Evolutionary conservation across 2,888 invertebrate genomes (phyloP).

Genomic region (Diaphora mendica): DNA sequence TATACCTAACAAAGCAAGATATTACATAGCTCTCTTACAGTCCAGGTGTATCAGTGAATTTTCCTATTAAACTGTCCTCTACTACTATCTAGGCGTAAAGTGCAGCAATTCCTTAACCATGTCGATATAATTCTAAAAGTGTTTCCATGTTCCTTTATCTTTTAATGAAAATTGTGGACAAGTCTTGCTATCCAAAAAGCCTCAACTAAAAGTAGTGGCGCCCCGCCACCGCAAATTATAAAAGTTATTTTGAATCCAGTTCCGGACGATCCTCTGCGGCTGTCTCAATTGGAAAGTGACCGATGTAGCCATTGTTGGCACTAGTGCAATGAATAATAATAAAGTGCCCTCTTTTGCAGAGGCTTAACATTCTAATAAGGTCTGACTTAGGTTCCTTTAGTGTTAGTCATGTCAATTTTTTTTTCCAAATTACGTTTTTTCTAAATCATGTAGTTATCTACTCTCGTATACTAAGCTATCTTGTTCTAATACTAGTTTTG

Average conservation of each 20-base stretch:
- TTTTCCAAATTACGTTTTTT: too few species aligned
- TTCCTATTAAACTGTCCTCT: too few species aligned
- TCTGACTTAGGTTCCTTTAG: slow-evolving; percentile 10
- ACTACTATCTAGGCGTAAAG: not conserved
- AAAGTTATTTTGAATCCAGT: slow-evolving; percentile 58
- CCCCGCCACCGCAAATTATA: slow-evolving; percentile 62
- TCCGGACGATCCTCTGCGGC: slow-evolving; percentile 51
- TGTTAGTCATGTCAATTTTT: too few species aligned
- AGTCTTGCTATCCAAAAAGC: slow-evolving; percentile 35
- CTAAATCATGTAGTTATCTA: too few species aligned
- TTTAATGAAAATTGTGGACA: slow-evolving; percentile 57
- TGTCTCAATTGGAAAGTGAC: slow-evolving; percentile 58
- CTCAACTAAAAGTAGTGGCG: slow-evolving; percentile 49
- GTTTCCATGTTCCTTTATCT: slow-evolving; percentile 45
- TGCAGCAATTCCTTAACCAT: not conserved
- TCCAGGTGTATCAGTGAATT: too few species aligned
- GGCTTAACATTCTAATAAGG: slow-evolving; percentile 14
- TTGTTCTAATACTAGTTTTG: too few species aligned
- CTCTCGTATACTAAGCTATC: too few species aligned
- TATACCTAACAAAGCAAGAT: too few species aligned
- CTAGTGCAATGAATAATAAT: slow-evolving; percentile 53
- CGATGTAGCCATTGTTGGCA: slow-evolving; percentile 41
- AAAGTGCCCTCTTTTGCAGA: slow-evolving; percentile 23
- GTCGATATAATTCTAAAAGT: slow-evolving; percentile 47
- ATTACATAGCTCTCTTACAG: not conserved